Evolutionary conservation across 2,797 vertebrate genomes (phyloP), one percentile per base, ranked within the genome.

Genomic region (Pseudomugil gertrudae): DNA sequence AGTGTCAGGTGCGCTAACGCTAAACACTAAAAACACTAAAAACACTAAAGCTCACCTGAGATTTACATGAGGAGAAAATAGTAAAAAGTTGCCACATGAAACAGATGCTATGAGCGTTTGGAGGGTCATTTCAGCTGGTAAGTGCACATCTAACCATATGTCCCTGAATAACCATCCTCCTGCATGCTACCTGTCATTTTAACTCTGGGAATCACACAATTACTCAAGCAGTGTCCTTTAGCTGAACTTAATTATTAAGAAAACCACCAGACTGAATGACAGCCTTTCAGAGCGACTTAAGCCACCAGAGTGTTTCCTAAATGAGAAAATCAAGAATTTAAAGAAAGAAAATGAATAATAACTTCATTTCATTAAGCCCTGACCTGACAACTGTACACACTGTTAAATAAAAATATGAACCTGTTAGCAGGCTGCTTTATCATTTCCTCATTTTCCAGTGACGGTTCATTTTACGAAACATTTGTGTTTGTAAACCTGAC

Each of bases 301-400:
- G 32, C 65, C 64, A 63, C 58, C 53, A 62, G 74, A 69, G 74
- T 47, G 59, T 21, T 30, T 63, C 5, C 35, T 14, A 33, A 47
- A 23, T 21, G 19, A 21, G n/a, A 45, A 45, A 0, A 9, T 45
- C 19, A 9, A n/a, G 17, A n/a, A 45, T 45, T 45, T n/a, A n/a
- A 45, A 45, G 21, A 21, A n/a, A 9, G 8, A 9, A 45, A 45
- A 45, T 21, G 17, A 15, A 40, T 21, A 43, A n/a, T 43, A 21
- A 8, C 19, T 9, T 21, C 8, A 21, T 45, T 45, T 45, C n/a
- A 45, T 45, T 21, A 45, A 45, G 43, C 17, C 3, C 19, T 45
- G 43, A 45, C 19, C 1, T 21, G 43, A 21, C 43, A 7, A 45
- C 40, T 9, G 19, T 45, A 45, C 19, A n/a, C 43, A 45, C 43